Percentiles rank a stretch among this genome's conserved stretches.
Conservation (phyloP, 2,888 invertebrate species). For the Tribolium freemani region DNA sequence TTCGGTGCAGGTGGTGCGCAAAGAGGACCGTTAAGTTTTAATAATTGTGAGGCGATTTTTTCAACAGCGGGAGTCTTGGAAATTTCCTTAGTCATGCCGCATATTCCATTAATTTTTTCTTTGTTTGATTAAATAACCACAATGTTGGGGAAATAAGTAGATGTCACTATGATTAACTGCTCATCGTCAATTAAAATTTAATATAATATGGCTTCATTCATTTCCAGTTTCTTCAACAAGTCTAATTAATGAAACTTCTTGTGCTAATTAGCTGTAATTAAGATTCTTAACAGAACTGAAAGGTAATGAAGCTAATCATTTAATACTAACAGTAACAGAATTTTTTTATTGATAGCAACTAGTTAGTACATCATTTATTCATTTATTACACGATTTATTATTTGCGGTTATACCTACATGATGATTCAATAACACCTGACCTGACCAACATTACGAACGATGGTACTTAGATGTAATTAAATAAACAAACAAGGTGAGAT, state of each 20-base stretch:
- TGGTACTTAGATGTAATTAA: too few relatives aligned
- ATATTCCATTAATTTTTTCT: neutral
- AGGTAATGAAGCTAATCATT: neutral
- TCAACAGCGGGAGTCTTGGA: too few relatives aligned
- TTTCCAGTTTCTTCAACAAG: neutral
- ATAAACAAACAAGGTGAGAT: too few relatives aligned
- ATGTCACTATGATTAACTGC: neutral
- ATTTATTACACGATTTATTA: too few relatives aligned
- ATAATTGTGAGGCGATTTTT: neutral
- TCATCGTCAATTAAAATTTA: conserved; percentile 5
- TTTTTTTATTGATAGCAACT: neutral
- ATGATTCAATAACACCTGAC: too few relatives aligned
- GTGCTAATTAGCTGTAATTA: conserved; percentile 6
- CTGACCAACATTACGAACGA: too few relatives aligned
- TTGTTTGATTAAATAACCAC: neutral
- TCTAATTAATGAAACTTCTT: neutral
- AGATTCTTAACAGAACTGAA: neutral
- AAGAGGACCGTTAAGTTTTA: neutral
- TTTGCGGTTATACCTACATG: too few relatives aligned
- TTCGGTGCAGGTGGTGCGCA: neutral
- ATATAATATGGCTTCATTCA: neutral
- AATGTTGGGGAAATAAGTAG: neutral
- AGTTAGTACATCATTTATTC: too few relatives aligned
- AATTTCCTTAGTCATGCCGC: neutral
- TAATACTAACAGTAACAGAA: neutral